Base-by-base conservation (phyloP, 2,888 invertebrate species). In the Galerucella pusilla region DNA sequence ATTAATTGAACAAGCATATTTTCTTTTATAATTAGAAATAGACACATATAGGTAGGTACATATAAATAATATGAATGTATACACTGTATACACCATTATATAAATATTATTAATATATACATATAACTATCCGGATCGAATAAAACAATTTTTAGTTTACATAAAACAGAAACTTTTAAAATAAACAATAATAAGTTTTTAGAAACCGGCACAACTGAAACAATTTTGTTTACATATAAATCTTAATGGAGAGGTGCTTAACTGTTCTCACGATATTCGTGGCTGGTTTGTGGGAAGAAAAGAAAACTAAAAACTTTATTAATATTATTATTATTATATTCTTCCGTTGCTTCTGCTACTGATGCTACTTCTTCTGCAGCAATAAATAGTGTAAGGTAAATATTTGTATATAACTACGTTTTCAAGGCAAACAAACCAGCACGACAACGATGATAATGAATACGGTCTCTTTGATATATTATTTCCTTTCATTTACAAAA, bases 121-220 rank as follows among this genome's bases (percentile, higher is more conserved):
- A 46, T 11, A 20, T 64, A 64, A 14, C 64, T 64, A 64, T 64
- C 64, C 64, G 42, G 45, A 64, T 42, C 46, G 64, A 64, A 64
- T 64, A 64, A 64, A 64, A 45, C 64, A 64, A 64, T 64, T 64
- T 64, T 64, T 10, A 16, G 64, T 64, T 64, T 64, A 64, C 64
- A 64, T 45, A 45, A 64, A 46, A 5, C 64, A 64, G 64, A 45
- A 64, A 46, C 46, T 64, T 20, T 20, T 16, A 64, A 64, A 45
- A 64, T 64, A 64, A 64, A 64, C 64, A 64, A 14, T 42, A 42
- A 64, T 64, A 61, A 61, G 57, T 42, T 61, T 61, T 61, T n/a
- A 64, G 64, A 64, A 64, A 64, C 42, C 64, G 64, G 46, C 64
- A 64, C 42, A 64, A 64, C 42, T 64, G 64, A 64, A 64, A 64